A percentile compares a stretch with the other conserved stretches of the same genome.
phyloP scores from a whole-genome alignment of 1,140 invertebrate species.

The Limonius californicus region DNA sequence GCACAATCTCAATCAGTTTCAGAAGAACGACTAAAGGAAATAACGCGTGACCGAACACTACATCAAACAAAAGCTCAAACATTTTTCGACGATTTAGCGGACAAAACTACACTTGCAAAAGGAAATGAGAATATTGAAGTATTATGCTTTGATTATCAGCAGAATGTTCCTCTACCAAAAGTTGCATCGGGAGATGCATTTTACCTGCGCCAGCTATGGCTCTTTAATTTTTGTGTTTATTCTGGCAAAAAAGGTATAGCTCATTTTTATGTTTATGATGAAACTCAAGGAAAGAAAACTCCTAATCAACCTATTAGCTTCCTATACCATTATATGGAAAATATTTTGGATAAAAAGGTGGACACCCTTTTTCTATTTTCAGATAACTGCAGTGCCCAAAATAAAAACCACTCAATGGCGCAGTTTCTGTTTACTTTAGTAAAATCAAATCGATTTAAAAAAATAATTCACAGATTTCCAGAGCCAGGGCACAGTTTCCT shows the following conservation, averaged over 20 bases:
- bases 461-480: constrained; percentile 17
- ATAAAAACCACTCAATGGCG: constrained; percentile 20
- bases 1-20: neutral
- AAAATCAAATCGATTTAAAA: neutral
- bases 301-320: constrained; percentile 20
- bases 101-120: neutral
- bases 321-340: constrained; percentile 7
- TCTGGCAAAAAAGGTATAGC: constrained; percentile 15
- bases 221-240: constrained; percentile 24
- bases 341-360: constrained; percentile 15
- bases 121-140: neutral
- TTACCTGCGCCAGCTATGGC: neutral
- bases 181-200: neutral
- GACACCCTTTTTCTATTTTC: constrained; percentile 16
- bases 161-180: neutral
- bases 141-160: neutral
- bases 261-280: constrained; percentile 25
- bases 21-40: neutral
- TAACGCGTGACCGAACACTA: neutral
- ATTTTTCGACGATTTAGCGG: neutral
- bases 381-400: constrained; percentile 20
- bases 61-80: neutral
- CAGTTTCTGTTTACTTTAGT: constrained; percentile 6
- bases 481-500: constrained; percentile 18
- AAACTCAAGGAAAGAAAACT: constrained; percentile 15